A percentile compares a stretch with the other conserved stretches of the same genome.
Evolutionary conservation across 2,797 vertebrate genomes (phyloP).

Genomic region (Epinephelus malabaricus): DNA sequence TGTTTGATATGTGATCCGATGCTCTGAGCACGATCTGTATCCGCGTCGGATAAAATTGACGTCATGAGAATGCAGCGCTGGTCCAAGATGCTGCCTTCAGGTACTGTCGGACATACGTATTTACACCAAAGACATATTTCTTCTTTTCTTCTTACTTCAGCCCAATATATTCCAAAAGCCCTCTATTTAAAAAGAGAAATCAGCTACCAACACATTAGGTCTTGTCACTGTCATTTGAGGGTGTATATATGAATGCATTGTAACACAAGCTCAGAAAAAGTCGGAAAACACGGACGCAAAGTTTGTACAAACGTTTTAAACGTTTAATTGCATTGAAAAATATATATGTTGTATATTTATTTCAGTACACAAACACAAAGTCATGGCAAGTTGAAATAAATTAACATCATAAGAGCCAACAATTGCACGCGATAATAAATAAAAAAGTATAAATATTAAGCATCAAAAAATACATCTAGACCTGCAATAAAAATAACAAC

Average conservation of each 20-base stretch:
- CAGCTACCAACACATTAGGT: not conserved
- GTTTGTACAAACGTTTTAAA: slow-evolving; percentile 54
- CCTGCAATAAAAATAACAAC: slow-evolving; percentile 56
- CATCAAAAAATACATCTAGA: slow-evolving; percentile 56
- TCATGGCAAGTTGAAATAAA: slow-evolving; percentile 79
- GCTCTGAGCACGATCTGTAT: slow-evolving; percentile 8
- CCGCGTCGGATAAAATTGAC: slow-evolving; percentile 58
- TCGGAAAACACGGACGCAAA: slow-evolving; percentile 11
- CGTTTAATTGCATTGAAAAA: slow-evolving; percentile 80
- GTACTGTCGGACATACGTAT: not conserved
- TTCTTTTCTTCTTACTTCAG: not conserved
- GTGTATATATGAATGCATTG: too few relatives aligned
- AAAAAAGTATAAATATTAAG: slow-evolving; percentile 78
- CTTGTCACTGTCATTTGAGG: not conserved
- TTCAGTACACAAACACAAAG: slow-evolving; percentile 68
- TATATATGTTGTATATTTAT: slow-evolving; percentile 76
- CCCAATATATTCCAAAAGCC: not conserved
- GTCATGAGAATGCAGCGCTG: slow-evolving; percentile 53
- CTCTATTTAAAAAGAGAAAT: not conserved
- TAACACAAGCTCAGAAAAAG: not conserved
- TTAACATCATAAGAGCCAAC: slow-evolving; percentile 67
- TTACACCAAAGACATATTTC: too few relatives aligned
- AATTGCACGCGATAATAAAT: slow-evolving; percentile 85
- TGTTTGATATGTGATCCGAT: not conserved
- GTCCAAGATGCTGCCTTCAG: slow-evolving; percentile 26